Percentiles rank a stretch among this genome's conserved stretches.
Conservation (phyloP, 30 jellyfish, hydroid and myxozoan genomes). For the Pelagia noctiluca region DNA sequence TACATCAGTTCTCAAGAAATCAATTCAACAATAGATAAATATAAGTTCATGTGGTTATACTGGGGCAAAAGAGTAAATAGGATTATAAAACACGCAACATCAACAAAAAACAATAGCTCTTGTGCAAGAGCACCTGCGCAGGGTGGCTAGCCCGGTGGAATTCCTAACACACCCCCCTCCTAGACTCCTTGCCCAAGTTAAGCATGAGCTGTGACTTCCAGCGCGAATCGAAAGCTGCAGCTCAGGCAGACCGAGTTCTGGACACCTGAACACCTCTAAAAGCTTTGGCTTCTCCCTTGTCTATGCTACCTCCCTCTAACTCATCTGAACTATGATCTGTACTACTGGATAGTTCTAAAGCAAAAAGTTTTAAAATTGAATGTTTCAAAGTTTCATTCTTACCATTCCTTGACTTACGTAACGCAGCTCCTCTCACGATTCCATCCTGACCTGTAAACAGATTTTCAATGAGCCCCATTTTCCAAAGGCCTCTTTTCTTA, state of each 20-base stretch:
- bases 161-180: slow-evolving; percentile 19
- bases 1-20: too few species aligned
- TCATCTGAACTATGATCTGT: background rate
- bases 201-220: slow-evolving; percentile 7
- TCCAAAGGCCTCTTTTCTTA: slow-evolving; percentile 38
- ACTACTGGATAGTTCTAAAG: background rate
- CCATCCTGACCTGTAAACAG: slow-evolving; percentile 37
- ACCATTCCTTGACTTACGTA: slow-evolving; percentile 32
- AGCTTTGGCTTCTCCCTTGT: background rate
- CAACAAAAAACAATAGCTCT: too few species aligned
- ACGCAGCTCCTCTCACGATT: slow-evolving; percentile 49
- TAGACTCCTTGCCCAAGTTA: slow-evolving; percentile 9
- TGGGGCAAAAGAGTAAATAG: too few species aligned
- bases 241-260: too few species aligned
- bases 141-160: background rate
- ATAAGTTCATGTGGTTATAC: too few species aligned
- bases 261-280: too few species aligned
- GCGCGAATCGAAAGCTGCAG: background rate
- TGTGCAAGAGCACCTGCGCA: too few species aligned
- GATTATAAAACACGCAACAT: too few species aligned
- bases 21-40: too few species aligned
- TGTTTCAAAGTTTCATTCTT: background rate
- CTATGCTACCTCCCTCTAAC: background rate
- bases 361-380: background rate
- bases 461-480: slow-evolving; percentile 22